Evolutionary conservation across 1,140 invertebrate genomes (phyloP), one percentile per base, ranked within the genome.

Genomic region (Bombus consobrinus): DNA sequence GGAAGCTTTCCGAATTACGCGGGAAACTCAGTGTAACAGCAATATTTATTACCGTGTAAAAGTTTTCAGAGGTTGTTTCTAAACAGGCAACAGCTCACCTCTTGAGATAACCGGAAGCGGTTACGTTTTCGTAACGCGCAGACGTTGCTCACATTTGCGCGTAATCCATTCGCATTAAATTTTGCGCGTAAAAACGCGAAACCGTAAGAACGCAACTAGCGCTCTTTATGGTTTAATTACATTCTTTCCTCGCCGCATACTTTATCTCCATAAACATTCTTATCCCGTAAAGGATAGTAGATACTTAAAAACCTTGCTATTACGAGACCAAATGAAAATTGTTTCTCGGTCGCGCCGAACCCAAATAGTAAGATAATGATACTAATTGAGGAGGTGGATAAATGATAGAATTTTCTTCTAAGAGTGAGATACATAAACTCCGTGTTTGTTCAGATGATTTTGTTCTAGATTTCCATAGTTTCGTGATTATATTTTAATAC

Each of bases 101-200:
- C 53, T 57, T 57, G 22, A 75, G 43, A 18, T 22, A 75, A 28
- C 32, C 47, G 22, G 47, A 75, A 75, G 6, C 6, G 43, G 72
- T 28, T 73, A 41, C 72, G 66, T 68, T 66, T 66, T n/a, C 47
- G 47, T 22, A 53, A 18, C 64, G 66, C 10, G 34, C 15, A 53
- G 41, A 57, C 32, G 4, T 57, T 57, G 43, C 43, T 62, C 74
- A 9, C 28, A 28, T 76, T 76, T 37, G 47, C 28, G n/a, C 59
- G 39, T 78, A 78, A 78, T 78, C 75, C 75, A 25, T 41, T 62
- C 59, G 57, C 37, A 41, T 78, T 78, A 62, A 78, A 78, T 78
- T 66, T 59, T 41, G 32, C 75, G 47, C 47, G 53, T 76, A 76
- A 76, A 76, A 76, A 76, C 74, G 37, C 34, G 53, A 76, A 59